phyloP scores from a whole-genome alignment of 2,113 vertebrate species.

The Oenanthe melanoleuca region DNA sequence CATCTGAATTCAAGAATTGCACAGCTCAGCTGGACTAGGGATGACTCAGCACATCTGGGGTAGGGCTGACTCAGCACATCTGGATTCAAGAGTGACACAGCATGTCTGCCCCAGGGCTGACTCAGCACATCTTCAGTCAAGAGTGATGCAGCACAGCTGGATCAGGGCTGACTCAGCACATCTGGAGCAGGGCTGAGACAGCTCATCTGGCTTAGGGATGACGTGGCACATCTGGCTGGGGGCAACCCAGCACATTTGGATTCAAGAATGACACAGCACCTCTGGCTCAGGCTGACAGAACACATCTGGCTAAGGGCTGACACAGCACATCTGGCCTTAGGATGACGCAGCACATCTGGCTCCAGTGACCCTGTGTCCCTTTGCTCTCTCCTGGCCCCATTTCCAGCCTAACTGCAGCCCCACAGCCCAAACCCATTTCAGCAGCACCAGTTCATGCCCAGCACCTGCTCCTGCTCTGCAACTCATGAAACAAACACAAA shows the following conservation, averaged over 20 bases:
- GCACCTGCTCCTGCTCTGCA: not conserved
- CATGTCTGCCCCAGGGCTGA: no score
- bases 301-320: not conserved
- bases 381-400: not conserved
- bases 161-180: rapidly evolving
- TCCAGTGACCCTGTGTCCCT: not conserved
- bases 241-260: no score
- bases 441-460: not conserved
- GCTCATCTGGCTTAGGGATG: no score
- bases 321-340: not conserved
- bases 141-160: not conserved
- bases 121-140: no score
- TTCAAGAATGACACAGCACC: no score
- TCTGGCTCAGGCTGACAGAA: no score
- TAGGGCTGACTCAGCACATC: no score
- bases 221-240: not conserved
- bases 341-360: not conserved
- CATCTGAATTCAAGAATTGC: no score
- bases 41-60: no score
- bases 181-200: no score
- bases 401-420: not conserved
- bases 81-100: no score
- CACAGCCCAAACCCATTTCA: not conserved
- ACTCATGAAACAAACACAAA: not conserved
- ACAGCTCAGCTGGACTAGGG: no score